Conservation (phyloP, 2,797 vertebrate genomes). For the Ambastaia sidthimunki region DNA sequence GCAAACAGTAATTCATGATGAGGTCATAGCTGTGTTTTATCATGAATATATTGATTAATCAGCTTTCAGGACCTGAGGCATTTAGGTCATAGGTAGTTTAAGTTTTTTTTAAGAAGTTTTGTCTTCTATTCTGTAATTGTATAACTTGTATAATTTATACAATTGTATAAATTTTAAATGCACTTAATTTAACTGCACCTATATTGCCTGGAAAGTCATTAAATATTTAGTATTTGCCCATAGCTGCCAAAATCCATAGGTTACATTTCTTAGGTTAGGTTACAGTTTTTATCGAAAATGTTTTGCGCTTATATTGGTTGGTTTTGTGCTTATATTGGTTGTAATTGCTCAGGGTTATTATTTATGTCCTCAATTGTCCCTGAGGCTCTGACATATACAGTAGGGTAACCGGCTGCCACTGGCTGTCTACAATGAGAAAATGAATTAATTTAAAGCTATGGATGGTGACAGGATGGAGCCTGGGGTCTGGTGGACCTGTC, state of each 20-base stretch:
- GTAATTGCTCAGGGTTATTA: neutral
- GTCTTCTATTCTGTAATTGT: too few relatives aligned
- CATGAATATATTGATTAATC: too few relatives aligned
- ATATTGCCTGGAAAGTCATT: neutral
- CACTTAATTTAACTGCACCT: neutral
- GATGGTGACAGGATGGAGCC: conserved; percentile 19
- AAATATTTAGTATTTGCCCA: neutral
- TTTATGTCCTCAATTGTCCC: neutral
- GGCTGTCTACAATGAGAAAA: conserved; percentile 6
- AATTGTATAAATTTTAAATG: neutral
- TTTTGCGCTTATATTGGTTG: neutral
- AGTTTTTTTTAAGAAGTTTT: too few relatives aligned
- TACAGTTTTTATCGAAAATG: too few relatives aligned
- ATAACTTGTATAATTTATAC: neutral
- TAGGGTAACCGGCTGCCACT: neutral
- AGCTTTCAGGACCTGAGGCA: too few relatives aligned
- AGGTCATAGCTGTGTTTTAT: too few relatives aligned
- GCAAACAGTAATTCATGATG: neutral
- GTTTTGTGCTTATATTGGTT: neutral
- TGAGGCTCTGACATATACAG: neutral
- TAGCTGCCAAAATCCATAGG: neutral
- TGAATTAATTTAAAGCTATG: conserved; percentile 18
- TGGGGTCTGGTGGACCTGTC: conserved; percentile 4
- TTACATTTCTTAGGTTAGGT: neutral
- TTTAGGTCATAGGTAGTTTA: too few relatives aligned